phyloP scores from a whole-genome alignment of 2,113 vertebrate genomes.

The Boleophthalmus pectinirostris region DNA sequence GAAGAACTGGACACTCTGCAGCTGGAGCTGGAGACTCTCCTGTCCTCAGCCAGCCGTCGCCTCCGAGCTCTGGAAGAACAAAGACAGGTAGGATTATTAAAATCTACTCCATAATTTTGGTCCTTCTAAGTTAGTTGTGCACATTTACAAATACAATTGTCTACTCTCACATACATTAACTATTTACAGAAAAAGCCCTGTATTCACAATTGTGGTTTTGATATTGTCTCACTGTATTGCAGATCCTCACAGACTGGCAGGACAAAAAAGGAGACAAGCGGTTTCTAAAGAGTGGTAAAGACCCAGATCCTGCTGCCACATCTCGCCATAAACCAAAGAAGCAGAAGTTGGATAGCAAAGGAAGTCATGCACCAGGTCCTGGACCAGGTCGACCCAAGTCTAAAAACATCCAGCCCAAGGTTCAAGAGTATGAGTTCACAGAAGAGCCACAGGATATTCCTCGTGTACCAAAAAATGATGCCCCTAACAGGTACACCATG shows the following conservation, averaged over 20 bases:
- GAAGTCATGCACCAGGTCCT: conserved; percentile 86
- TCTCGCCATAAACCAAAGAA: conserved; percentile 97
- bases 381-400: conserved; percentile 94
- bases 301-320: conserved; percentile 87
- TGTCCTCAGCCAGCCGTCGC: conserved; percentile 93
- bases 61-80: conserved; percentile 94
- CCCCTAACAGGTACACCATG: conserved; percentile 89
- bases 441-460: conserved; percentile 95
- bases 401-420: conserved; percentile 93
- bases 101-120: no score
- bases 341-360: conserved; percentile 93
- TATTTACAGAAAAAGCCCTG: not conserved
- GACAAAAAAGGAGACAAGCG: conserved; percentile 97
- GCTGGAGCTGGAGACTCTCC: conserved; percentile 94
- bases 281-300: conserved; percentile 90
- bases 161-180: not conserved
- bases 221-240: conserved; percentile 32
- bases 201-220: not conserved
- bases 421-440: conserved; percentile 95
- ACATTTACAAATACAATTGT: not conserved
- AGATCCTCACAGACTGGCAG: conserved; percentile 99
- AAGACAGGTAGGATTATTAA: conserved; percentile 83
- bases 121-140: no score
- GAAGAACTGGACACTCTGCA: conserved; percentile 97
- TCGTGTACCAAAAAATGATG: conserved; percentile 96